Conservation (phyloP, 2,113 vertebrate species). For the Paralichthys olivaceus region DNA sequence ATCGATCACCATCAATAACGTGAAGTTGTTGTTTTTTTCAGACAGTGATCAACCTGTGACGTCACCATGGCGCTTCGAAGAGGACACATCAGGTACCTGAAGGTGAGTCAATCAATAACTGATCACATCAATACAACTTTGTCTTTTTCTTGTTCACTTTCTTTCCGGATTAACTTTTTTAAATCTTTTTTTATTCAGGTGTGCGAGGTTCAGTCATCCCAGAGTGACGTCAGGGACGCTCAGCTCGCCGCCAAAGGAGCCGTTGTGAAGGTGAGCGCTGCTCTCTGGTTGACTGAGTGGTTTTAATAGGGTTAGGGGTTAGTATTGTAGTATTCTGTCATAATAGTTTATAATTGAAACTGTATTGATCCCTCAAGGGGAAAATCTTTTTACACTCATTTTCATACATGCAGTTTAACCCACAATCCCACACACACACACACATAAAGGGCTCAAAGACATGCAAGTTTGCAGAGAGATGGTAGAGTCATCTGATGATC, state of each 20-base stretch:
- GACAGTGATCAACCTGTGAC: slow-evolving; percentile 27
- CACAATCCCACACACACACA: no score
- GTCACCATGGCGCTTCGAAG: slow-evolving; percentile 82
- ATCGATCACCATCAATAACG: neutral
- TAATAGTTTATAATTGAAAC: no score
- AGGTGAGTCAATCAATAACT: slow-evolving; percentile 70
- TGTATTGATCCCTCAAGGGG: no score
- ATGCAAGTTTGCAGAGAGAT: no score
- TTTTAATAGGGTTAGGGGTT: no score
- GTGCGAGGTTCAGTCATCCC: slow-evolving; percentile 82
- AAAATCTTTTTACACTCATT: no score
- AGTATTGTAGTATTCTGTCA: no score
- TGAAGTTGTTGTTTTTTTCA: slow-evolving; percentile 2
- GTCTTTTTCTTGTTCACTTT: no score
- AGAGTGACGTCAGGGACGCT: slow-evolving; percentile 73
- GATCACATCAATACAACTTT: neutral
- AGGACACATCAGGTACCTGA: slow-evolving; percentile 84
- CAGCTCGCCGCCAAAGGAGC: slow-evolving; percentile 67
- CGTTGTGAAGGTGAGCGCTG: slow-evolving; percentile 68
- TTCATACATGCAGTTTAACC: no score
- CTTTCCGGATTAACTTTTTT: neutral
- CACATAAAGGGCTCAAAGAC: no score
- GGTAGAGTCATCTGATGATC: no score
- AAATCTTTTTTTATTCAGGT: slow-evolving; percentile 62
- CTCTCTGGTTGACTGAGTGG: neutral